These are phyloP conservation scores for Chascanopsetta lugubris DNA, from an alignment of 2,113 vertebrate genomes.

Conservation along the genomic window DNA sequence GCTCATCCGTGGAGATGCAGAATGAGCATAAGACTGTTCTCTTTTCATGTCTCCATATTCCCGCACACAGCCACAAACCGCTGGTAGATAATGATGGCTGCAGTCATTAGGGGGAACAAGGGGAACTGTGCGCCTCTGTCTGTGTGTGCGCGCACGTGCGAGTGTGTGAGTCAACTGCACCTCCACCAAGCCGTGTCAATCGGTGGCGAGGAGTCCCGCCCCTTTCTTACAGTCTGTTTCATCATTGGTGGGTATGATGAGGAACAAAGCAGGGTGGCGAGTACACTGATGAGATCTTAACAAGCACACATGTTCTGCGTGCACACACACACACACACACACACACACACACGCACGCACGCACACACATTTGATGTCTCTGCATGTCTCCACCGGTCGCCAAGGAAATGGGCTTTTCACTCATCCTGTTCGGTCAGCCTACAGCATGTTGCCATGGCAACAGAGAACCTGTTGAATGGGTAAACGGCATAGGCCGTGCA, in stretches of 20 bases:
- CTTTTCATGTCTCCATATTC: conserved; percentile 53
- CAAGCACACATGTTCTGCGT: conserved; percentile 37
- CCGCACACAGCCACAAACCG: conserved; percentile 39
- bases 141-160: conserved; percentile 7
- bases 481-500: conserved; percentile 60
- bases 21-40: conserved; percentile 54
- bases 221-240: conserved; percentile 61
- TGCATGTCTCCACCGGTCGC: conserved; percentile 61
- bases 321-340: conserved; percentile 11
- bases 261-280: neutral
- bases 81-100: conserved; percentile 49
- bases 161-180: conserved; percentile 17
- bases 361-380: conserved; percentile 50
- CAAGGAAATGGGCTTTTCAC: conserved; percentile 67
- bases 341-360: conserved; percentile 7
- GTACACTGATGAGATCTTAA: conserved; percentile 32
- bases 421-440: conserved; percentile 59
- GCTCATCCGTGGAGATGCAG: conserved; percentile 60
- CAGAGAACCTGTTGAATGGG: conserved; percentile 74
- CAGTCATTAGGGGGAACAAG: conserved; percentile 48
- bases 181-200: conserved; percentile 56
- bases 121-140: conserved; percentile 11
- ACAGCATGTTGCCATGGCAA: conserved; percentile 75
- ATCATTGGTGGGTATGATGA: conserved; percentile 48
- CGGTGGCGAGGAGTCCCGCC: conserved; percentile 20